Evolutionary conservation across 2,888 invertebrate species (phyloP).

Genomic region (Drosophila mimetica): DNA sequence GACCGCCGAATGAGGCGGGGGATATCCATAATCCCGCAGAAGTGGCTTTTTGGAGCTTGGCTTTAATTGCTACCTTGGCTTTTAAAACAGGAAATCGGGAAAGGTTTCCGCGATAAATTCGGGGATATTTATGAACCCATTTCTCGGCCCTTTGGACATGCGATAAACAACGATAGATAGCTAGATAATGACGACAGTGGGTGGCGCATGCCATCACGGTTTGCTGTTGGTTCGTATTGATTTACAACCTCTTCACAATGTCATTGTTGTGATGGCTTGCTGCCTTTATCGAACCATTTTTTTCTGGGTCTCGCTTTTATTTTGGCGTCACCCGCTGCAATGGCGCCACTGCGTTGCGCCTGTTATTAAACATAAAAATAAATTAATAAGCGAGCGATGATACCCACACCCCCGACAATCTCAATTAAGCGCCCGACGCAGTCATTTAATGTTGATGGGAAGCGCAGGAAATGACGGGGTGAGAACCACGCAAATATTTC

Average conservation of each 20-base stretch:
- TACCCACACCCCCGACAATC: constrained; percentile 30
- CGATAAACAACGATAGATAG: constrained; percentile 10
- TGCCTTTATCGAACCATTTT: constrained; percentile 31
- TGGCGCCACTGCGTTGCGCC: constrained; percentile 54
- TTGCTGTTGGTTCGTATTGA: constrained; percentile 24
- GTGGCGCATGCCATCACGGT: constrained; percentile 26
- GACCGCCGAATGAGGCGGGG: constrained; percentile 49
- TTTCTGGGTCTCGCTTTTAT: not conserved
- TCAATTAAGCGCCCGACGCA: constrained; percentile 50
- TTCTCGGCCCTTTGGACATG: constrained; percentile 13
- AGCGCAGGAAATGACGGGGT: constrained; percentile 8
- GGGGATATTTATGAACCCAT: constrained; percentile 34
- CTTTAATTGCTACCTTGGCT: constrained; percentile 24
- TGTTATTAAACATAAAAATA: constrained; percentile 76
- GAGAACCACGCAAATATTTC: constrained; percentile 60
- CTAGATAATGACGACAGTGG: constrained; percentile 28
- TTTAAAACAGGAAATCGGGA: constrained; percentile 16
- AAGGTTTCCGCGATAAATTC: not conserved
- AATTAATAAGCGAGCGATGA: constrained; percentile 61
- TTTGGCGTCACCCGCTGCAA: constrained; percentile 27
- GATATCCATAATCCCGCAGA: constrained; percentile 43
- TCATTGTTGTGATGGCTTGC: constrained; percentile 52
- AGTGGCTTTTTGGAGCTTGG: constrained; percentile 25
- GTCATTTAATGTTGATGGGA: constrained; percentile 58
- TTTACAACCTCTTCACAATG: constrained; percentile 43